phyloP scores from a whole-genome alignment of 2,888 invertebrate species.

The Perdita meconis region DNA sequence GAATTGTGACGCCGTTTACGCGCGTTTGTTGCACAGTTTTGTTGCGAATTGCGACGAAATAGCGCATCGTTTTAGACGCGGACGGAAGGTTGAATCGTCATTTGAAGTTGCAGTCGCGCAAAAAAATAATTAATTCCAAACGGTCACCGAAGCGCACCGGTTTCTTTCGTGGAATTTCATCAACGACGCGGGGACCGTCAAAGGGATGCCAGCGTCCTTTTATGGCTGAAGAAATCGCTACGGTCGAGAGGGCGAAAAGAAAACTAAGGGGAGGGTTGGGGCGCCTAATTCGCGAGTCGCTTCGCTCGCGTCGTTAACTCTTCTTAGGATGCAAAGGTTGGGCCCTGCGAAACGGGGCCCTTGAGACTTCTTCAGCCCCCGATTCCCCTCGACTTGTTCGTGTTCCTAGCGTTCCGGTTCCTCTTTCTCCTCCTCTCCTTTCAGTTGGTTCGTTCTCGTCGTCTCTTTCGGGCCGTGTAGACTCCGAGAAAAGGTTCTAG shows the following conservation, averaged over 20 bases:
- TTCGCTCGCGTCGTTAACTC: conserved; percentile 72
- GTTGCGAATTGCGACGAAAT: too few species aligned
- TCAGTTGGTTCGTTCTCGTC: conserved; percentile 15
- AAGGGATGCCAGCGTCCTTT: conserved; percentile 38
- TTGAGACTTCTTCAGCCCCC: conserved; percentile 60
- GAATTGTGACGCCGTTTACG: too few species aligned
- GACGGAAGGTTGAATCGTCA: neutral
- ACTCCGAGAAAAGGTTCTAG: conserved; percentile 62
- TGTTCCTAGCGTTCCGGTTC: conserved; percentile 32
- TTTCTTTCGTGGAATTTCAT: conserved; percentile 33
- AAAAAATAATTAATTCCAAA: neutral
- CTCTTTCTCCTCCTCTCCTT: conserved; percentile 18
- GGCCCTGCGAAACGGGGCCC: conserved; percentile 72
- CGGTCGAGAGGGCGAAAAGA: conserved; percentile 12
- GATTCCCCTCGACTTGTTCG: conserved; percentile 3
- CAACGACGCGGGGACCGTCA: conserved; percentile 19
- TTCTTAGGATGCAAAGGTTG: conserved; percentile 77
- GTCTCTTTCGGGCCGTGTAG: conserved; percentile 35
- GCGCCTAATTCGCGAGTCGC: conserved; percentile 58
- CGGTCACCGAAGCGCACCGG: neutral
- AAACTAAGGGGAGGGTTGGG: conserved; percentile 6
- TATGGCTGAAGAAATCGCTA: conserved; percentile 40
- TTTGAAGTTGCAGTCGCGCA: too few species aligned
- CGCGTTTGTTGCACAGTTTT: too few species aligned
- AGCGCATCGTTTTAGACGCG: too few species aligned